Conservation (phyloP, 2,888 invertebrate genomes). For the Gari tellinella region DNA sequence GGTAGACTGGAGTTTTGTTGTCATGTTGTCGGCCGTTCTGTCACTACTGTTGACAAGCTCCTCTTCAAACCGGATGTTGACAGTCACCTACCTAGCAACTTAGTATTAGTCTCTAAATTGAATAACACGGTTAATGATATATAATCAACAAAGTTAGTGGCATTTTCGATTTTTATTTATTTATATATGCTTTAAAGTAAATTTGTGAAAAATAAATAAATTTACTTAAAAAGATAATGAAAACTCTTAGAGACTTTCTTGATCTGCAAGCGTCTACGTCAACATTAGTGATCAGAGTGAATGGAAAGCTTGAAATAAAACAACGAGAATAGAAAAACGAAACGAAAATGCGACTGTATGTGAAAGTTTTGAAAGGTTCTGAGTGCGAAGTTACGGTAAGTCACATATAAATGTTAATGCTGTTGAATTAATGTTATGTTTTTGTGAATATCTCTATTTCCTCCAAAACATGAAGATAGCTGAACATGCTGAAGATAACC, state of each 20-base stretch:
- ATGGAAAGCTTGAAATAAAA: background rate
- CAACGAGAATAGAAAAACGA: background rate
- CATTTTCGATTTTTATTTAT: too few species aligned
- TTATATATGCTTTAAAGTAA: too few species aligned
- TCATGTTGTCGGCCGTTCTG: conserved; percentile 24
- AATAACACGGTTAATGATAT: too few species aligned
- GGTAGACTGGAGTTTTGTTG: conserved; percentile 62
- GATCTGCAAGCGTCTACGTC: conserved; percentile 5
- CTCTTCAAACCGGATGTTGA: conserved; percentile 57
- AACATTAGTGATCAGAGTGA: background rate
- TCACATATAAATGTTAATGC: too few species aligned
- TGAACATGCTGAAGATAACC: too few species aligned
- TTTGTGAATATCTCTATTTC: too few species aligned
- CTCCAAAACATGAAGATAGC: too few species aligned
- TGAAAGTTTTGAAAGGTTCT: conserved; percentile 57
- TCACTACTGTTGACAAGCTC: conserved; percentile 1
- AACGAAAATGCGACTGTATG: conserved; percentile 44
- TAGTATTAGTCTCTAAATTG: conserved; percentile 20
- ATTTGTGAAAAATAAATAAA: too few species aligned
- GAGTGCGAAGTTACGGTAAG: conserved; percentile 55
- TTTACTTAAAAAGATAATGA: too few species aligned
- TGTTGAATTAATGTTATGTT: too few species aligned
- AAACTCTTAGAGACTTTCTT: too few species aligned
- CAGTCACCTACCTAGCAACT: conserved; percentile 44
- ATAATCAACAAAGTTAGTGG: too few species aligned